Evolutionary conservation across 2,113 vertebrate genomes (phyloP), one percentile per base, ranked within the genome.

Genomic region (Scortum barcoo): DNA sequence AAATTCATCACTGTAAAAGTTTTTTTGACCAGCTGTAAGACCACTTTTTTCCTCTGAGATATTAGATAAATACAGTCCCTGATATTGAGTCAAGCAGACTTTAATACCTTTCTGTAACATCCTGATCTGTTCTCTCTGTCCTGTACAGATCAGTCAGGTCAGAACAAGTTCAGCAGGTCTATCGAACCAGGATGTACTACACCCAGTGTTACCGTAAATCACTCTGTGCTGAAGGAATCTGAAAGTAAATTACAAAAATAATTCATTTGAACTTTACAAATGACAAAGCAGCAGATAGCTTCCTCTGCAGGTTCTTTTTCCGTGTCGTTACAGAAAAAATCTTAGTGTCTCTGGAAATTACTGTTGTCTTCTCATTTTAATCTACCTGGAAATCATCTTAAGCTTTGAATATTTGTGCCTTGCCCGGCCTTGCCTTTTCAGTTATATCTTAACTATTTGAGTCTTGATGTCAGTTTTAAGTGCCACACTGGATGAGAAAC

Each of bases 91-190:
- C 26, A 60, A 58, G 51, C 20, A 12, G 36, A 61, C 19, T 48
- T 46, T 6, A 53, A 28, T 63, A 51, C 22, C 5, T 51, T 14
- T 44, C 6, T n/a, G n/a, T 28, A 50, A 67, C 54, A 56, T 22
- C 1, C 5, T 22, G 44, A 65, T 71, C 38, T 12, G 54, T 30
- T 56, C 30, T 50, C 17, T 40, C 46, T 58, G 24, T n/a, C 44
- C 57, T 54, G 40, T 22, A 28, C 46, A 6, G 3, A 74, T 30
- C 50, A 12, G 19, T 63, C 36, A 76, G 28, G 71, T 80, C 67
- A 65, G 50, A 83, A 83, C 87, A 48, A 74, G 83, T 83, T 83
- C 26, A 80, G 57, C 80, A 77, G 72, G 80, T 80, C 42, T 73
- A 51, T 79, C 0, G 1, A 71, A 60, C 50, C 14, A 36, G 9